Percentiles rank a stretch among this genome's conserved stretches.
These are phyloP conservation scores for Chiroxiphia lanceolata DNA, from an alignment of 2,797 vertebrate genomes.

Conservation along the genomic window DNA sequence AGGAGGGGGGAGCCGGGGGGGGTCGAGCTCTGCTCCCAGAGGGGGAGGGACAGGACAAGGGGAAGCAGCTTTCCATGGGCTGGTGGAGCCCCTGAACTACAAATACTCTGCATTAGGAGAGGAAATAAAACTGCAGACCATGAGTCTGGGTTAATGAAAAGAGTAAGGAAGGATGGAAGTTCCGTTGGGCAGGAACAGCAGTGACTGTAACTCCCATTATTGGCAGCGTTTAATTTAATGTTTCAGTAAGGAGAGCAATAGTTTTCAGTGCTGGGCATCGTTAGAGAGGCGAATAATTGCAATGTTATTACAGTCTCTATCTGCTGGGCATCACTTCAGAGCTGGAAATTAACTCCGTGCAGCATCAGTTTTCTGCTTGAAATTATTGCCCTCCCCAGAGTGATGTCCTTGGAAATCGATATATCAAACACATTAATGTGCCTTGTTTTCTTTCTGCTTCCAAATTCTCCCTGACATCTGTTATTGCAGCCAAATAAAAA, in stretches of 20 bases:
- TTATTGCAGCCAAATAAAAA: neutral
- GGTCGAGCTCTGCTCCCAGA: neutral
- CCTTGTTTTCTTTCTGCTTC: neutral
- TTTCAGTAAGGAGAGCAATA: slow-evolving; percentile 1
- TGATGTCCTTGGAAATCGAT: neutral
- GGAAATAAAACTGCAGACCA: neutral
- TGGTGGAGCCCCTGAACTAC: neutral
- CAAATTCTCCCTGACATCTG: neutral
- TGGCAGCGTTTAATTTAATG: slow-evolving; percentile 17
- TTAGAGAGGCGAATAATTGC: slow-evolving; percentile 23
- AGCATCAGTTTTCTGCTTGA: neutral
- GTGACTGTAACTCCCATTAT: neutral
- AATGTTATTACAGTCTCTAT: neutral
- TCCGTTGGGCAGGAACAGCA: neutral
- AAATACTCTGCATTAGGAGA: neutral
- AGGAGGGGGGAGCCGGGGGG: neutral
- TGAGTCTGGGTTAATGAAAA: neutral
- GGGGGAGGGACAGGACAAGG: neutral
- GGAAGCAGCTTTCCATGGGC: fast-evolving
- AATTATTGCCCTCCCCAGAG: neutral
- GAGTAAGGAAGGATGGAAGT: neutral
- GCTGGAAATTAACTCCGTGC: neutral
- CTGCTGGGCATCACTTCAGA: neutral
- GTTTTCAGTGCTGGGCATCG: neutral
- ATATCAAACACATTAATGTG: neutral